phyloP scores from a whole-genome alignment of 1,140 invertebrate species.

The Subanguina moxae region DNA sequence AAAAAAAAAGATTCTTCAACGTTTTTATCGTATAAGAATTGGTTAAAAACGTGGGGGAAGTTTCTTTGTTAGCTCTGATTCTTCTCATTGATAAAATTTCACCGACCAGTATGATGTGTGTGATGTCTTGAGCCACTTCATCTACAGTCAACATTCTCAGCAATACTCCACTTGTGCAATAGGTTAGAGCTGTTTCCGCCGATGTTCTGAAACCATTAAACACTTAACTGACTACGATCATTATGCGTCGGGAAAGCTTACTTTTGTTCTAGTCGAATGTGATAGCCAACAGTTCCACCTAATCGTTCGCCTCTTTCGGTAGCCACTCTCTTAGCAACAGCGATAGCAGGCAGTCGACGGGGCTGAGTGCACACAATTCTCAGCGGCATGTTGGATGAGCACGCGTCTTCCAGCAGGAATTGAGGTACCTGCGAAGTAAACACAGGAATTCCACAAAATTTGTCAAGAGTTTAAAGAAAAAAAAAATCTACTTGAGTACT shows the following conservation, averaged over 20 bases:
- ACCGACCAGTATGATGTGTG: constrained; percentile 83
- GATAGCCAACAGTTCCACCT: constrained; percentile 84
- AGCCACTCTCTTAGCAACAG: constrained; percentile 74
- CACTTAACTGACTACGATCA: constrained; percentile 20
- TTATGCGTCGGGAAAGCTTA: constrained; percentile 29
- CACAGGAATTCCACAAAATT: not conserved
- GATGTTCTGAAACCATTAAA: constrained; percentile 65
- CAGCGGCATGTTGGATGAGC: constrained; percentile 68
- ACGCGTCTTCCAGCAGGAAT: constrained; percentile 76
- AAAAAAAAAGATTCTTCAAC: not conserved
- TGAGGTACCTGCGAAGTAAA: constrained; percentile 72
- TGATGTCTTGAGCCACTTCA: constrained; percentile 70
- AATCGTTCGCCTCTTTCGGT: constrained; percentile 80
- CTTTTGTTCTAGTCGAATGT: constrained; percentile 75
- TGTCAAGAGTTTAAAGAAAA: not conserved
- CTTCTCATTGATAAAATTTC: too few species aligned
- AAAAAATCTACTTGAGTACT: constrained; percentile 70
- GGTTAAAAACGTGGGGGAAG: not conserved
- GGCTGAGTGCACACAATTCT: constrained; percentile 89
- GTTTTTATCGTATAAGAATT: too few species aligned
- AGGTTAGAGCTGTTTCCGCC: constrained; percentile 76
- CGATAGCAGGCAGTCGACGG: constrained; percentile 79
- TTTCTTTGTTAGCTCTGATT: constrained; percentile 67
- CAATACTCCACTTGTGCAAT: constrained; percentile 85
- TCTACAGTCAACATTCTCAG: constrained; percentile 77